These are phyloP conservation scores for Onychostruthus taczanowskii DNA, from an alignment of 2,113 vertebrate species.

Conservation along the genomic window DNA sequence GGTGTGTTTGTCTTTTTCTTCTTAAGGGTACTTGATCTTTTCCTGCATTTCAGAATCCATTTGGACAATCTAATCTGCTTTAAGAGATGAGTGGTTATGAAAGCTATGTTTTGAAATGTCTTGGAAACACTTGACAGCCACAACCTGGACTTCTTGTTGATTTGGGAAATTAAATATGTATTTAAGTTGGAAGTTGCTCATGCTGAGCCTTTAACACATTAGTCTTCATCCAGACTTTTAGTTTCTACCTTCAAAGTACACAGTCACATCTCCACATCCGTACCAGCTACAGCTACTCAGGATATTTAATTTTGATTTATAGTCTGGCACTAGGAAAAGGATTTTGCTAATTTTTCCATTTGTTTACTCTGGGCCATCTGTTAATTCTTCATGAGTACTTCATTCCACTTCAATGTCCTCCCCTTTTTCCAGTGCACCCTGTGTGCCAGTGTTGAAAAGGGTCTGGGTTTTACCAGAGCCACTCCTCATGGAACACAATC, in stretches of 20 bases:
- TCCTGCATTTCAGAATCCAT: background rate
- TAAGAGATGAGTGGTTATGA: background rate
- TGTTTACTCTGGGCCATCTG: slow-evolving; percentile 14
- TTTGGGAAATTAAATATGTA: background rate
- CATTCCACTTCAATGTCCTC: background rate
- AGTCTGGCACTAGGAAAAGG: background rate
- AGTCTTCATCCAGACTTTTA: background rate
- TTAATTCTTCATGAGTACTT: background rate
- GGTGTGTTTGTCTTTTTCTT: background rate
- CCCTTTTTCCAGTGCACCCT: background rate
- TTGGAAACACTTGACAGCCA: background rate
- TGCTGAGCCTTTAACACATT: background rate
- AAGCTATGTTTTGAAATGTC: background rate
- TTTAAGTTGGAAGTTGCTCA: background rate
- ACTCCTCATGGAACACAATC: background rate
- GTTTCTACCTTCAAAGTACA: background rate
- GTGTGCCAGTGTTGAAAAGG: background rate
- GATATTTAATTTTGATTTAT: background rate
- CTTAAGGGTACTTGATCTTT: background rate
- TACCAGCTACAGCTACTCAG: background rate
- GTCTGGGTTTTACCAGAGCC: background rate
- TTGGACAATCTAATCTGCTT: background rate
- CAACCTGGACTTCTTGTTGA: background rate
- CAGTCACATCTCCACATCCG: background rate
- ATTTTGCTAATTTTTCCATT: slow-evolving; percentile 14